Evolutionary conservation across 2,113 vertebrate genomes (phyloP), one percentile per base, ranked within the genome.

Genomic region (Manacus vitellinus): DNA sequence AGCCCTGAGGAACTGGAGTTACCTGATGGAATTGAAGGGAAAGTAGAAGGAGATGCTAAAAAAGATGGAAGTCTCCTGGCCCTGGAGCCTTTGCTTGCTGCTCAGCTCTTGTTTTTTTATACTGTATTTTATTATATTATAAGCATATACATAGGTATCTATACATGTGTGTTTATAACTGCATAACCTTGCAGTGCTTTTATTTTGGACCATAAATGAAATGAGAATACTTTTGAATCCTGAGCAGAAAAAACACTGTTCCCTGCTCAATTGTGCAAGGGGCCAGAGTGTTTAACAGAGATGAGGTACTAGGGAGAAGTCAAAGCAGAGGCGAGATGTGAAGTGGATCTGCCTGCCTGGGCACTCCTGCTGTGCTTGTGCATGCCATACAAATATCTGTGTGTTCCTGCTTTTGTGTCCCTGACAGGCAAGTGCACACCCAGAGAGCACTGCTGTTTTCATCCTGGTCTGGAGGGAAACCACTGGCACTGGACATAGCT

Each of bases 401-500:
- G 0, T 2, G 3, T 27, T 52, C 55, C 51, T 81, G 44, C 28
- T 58, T 30, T 37, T 73, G 49, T 31, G 30, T 39, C 84, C 39
- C 41, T 10, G 35, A 2, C 1, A 3, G 28, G 21, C 31, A 20
- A 30, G 27, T 6, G 31, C 33, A 8, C 27, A 3, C 15, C 14
- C 1, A 0, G 7, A 52, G 25, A 33, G 13, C 8, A 1, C 20
- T 68, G 33, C 58, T n/a, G 19, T 39, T 49, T 41, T 12, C n/a
- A 19, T 46, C 63, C 35, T 28, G 30, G 5, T 47, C 37, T 22
- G 6, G 35, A 11, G 49, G 35, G 4, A 19, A 43, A 5, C 27
- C 0, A 5, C 23, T 2, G 6, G 24, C 61, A 12, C 47, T 21
- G 62, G 28, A 33, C 1, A 0, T 3, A 39, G 55, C 55, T 0